Percentiles rank a stretch among this genome's conserved stretches.
Evolutionary conservation across 1,140 invertebrate species (phyloP).

Genomic region (Nephotettix cincticeps): DNA sequence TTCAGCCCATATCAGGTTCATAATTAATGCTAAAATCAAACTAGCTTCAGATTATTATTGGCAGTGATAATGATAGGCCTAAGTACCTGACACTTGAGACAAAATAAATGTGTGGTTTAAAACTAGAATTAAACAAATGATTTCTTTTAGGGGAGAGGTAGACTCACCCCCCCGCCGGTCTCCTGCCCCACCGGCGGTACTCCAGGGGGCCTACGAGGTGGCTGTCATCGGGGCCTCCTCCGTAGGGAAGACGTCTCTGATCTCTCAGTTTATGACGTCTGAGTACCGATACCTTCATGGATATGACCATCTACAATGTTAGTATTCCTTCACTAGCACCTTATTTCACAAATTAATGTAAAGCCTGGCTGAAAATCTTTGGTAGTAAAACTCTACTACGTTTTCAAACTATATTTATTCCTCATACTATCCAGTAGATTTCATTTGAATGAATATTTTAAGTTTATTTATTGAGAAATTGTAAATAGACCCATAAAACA

Average conservation of each 20-base stretch:
- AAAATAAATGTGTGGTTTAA: too few relatives aligned
- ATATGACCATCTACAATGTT: slow-evolving; percentile 85
- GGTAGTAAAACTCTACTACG: too few relatives aligned
- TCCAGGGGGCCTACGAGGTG: slow-evolving; percentile 63
- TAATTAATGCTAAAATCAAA: neutral
- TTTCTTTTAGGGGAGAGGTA: slow-evolving; percentile 65
- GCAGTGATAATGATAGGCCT: too few relatives aligned
- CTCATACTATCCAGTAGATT: too few relatives aligned
- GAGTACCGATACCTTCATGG: slow-evolving; percentile 81
- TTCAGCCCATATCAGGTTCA: neutral
- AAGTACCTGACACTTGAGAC: too few relatives aligned
- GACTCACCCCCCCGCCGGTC: slow-evolving; percentile 63
- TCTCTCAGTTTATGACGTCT: slow-evolving; percentile 95
- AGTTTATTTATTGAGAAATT: too few relatives aligned
- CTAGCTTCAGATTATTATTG: too few relatives aligned
- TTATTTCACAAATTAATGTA: neutral
- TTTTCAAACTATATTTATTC: too few relatives aligned
- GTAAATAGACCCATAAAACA: too few relatives aligned
- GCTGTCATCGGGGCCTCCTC: slow-evolving; percentile 84
- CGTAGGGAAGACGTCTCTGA: slow-evolving; percentile 89
- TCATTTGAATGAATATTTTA: too few relatives aligned
- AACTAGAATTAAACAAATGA: too few relatives aligned
- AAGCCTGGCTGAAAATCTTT: neutral
- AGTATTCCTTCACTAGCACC: slow-evolving; percentile 44
- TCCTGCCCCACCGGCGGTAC: slow-evolving; percentile 52